These are phyloP conservation scores for Acanthaster planci DNA, from an alignment of 35 echinoderm and acorn worm genomes.

Conservation along the genomic window DNA sequence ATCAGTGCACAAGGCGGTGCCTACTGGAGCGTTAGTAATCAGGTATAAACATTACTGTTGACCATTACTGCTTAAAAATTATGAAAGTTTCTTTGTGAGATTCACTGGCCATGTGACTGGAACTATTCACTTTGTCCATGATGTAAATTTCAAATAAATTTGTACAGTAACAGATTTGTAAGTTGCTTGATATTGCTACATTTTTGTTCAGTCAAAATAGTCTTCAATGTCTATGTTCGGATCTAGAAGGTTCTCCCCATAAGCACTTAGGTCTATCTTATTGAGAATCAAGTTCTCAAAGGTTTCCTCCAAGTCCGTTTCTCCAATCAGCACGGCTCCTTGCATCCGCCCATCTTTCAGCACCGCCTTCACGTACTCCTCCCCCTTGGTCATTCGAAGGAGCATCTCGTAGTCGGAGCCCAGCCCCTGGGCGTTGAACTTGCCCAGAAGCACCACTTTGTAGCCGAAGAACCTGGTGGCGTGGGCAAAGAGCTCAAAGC, in stretches of 20 bases:
- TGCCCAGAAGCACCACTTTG: constrained; percentile 89
- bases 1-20: no score
- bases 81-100: no score
- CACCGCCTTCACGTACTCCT: constrained; percentile 85
- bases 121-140: neutral
- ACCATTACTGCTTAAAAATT: no score
- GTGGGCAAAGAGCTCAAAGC: constrained; percentile 94
- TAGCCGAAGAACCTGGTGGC: constrained; percentile 91
- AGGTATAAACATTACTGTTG: no score
- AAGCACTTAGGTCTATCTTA: constrained; percentile 74
- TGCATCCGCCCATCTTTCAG: constrained; percentile 80
- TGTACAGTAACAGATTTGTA: no score
- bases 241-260: constrained; percentile 91
- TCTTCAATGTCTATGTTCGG: constrained; percentile 97
- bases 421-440: constrained; percentile 84
- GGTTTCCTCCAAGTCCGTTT: constrained; percentile 96
- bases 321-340: constrained; percentile 94
- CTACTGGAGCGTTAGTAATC: no score
- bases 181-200: no score
- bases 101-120: no score
- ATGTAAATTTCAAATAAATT: neutral
- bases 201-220: constrained; percentile 85
- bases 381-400: constrained; percentile 77
- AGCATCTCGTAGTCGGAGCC: constrained; percentile 73
- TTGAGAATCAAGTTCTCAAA: constrained; percentile 99